phyloP scores from a whole-genome alignment of 2,888 invertebrate genomes.

The Phoronis australis region DNA sequence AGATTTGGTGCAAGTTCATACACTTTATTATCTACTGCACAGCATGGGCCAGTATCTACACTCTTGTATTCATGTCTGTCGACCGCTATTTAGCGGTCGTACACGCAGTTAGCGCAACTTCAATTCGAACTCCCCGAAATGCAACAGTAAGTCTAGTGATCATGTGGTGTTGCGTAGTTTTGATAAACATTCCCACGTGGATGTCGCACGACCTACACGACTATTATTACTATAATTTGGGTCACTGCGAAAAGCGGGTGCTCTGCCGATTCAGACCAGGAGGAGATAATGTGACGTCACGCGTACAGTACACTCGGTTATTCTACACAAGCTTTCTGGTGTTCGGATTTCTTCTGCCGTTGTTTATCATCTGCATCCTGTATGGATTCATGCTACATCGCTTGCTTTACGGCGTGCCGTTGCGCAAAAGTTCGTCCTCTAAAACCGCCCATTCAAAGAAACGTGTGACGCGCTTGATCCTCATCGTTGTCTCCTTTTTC shows the following conservation, averaged over 20 bases:
- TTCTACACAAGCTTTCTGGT: constrained; percentile 62
- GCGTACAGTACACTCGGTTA: constrained; percentile 10
- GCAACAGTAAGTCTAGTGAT: constrained; percentile 72
- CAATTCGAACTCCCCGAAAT: constrained; percentile 73
- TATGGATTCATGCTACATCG: constrained; percentile 85
- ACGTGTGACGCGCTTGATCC: constrained; percentile 85
- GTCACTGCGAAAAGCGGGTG: constrained; percentile 31
- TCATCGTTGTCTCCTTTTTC: constrained; percentile 85
- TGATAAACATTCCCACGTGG: constrained; percentile 43
- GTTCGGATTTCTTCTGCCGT: constrained; percentile 81
- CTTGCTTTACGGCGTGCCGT: constrained; percentile 75
- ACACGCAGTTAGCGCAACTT: constrained; percentile 83
- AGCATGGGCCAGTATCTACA: constrained; percentile 89
- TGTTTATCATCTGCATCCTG: constrained; percentile 77
- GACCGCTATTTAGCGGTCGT: constrained; percentile 89
- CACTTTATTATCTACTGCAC: constrained; percentile 89
- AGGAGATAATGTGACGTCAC: constrained; percentile 4
- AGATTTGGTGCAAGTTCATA: constrained; percentile 81
- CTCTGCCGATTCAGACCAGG: constrained; percentile 29
- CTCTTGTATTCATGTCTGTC: constrained; percentile 86
- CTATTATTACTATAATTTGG: constrained; percentile 51
- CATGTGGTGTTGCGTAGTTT: constrained; percentile 71
- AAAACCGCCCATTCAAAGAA: constrained; percentile 79
- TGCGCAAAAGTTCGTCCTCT: constrained; percentile 66
- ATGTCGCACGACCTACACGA: constrained; percentile 26